Evolutionary conservation across 2,888 invertebrate species (phyloP), one percentile per base, ranked within the genome.

Genomic region (Xiphydria camelus): DNA sequence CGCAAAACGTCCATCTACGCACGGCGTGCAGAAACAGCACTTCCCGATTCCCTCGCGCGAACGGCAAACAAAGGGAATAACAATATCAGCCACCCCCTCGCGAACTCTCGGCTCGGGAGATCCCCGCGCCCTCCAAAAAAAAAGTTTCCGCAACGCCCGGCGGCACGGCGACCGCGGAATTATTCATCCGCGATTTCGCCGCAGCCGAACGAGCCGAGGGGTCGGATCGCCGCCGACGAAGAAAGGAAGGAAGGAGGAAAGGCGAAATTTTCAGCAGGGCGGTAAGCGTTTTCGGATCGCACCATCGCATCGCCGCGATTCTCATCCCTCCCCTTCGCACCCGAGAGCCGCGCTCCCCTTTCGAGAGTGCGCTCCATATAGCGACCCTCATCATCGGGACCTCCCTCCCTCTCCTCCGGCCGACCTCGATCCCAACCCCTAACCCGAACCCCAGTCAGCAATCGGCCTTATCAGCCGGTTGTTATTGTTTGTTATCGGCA

Each of bases 401-500:
- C 41, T 51, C 45, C 50, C 45, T 29, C 49, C 37, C 41, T 35
- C 34, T 22, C 51, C 23, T 29, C 10, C 29, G 39, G 31, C 37
- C 41, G 37, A 31, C 20, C 31, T 41, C 37, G 14, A 4, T 22
- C 45, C 25, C 26, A 26, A 15, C 33, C 20, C 44, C 38, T 10
- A 25, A 26, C 29, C 35, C 36, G 43, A 47, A 43, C 42, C 53
- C 29, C 42, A 31, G 36, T 41, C 45, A 43, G 40, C 49, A 53
- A 53, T 47, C 47, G 51, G 36, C 51, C 58, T 62, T 65, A 64
- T 65, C 64, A 53, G 53, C 42, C n/a, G 41, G 41, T 33, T 51
- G 49, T 61, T 62, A 64, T 64, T 62, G 58, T 64, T 63, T 57
- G 59, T 61, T 64, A 64, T 64, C 63, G 47, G 52, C 51, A 47